Base-by-base conservation (phyloP, 2,888 invertebrate species). In the Archips crataeganus region DNA sequence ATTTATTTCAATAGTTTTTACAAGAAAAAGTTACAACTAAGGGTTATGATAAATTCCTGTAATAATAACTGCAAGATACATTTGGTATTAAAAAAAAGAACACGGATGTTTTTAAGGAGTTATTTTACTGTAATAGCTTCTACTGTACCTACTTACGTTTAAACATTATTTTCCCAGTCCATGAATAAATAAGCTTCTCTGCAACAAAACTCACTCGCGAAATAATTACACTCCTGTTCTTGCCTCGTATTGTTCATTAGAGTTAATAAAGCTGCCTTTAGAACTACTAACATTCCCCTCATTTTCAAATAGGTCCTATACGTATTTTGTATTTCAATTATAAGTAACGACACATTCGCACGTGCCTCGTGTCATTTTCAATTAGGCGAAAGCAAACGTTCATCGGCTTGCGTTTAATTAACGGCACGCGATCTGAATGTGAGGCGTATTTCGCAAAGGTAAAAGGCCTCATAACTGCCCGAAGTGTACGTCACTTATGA, bases 311-410 rank as follows among this genome's bases (percentile, higher is more conserved):
- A 51, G 61, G 45, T 11, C 57, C 57, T 57, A 36, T 5, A 47
- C 63, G 39, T 67, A 66, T 54, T 74, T 63, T 73, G 49, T 64
- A 59, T 59, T 69, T 61, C 69, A 74, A 74, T 74, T 74, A 72
- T 61, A 54, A 70, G 65, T 70, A 74, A 70, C 61, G 69, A 70
- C 65, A 45, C 63, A 49, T 60, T 74, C 51, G 65, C 74, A 65
- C 70, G 70, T 76, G 78, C 78, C 76, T 79, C 79, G 74, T 81
- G 84, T 86, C 85, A 85, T 82, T 88, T 86, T 86, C 85, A 89
- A 90, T 90, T 88, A 88, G 79, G 78, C 80, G 82, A 86, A 87
- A 84, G 85, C 80, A 85, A 85, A 84, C 82, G 82, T 85, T 83
- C 11, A 81, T 81, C 78, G 73, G 79, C 76, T 78, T 74, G 72